Conservation (phyloP, 92 coral and sea anemone species). For the Epizoanthus ramosus region DNA sequence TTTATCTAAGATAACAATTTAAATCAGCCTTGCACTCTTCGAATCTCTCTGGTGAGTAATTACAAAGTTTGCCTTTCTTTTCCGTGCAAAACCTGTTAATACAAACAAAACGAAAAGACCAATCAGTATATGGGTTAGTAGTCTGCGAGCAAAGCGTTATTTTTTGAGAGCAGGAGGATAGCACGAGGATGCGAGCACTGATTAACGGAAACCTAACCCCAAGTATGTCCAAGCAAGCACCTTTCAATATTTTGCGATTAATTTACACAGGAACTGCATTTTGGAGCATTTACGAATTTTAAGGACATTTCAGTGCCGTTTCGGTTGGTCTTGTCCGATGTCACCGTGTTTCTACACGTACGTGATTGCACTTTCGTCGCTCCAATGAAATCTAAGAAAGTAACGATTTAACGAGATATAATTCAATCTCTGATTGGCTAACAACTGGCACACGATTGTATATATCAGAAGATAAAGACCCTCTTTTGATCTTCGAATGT, state of each 20-base stretch:
- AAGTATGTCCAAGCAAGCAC: neutral
- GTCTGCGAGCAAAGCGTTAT: neutral
- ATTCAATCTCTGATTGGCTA: too few species aligned
- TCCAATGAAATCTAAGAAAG: too few species aligned
- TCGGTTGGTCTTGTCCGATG: slow-evolving; percentile 1
- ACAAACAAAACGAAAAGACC: slow-evolving; percentile 20
- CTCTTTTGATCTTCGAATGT: too few species aligned
- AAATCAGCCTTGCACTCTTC: slow-evolving; percentile 25
- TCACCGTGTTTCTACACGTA: slow-evolving; percentile 12
- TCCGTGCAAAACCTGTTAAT: slow-evolving; percentile 16
- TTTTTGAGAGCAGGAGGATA: too few species aligned
- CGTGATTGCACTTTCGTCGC: too few species aligned
- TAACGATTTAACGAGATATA: too few species aligned
- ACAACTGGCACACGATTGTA: too few species aligned
- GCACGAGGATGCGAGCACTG: neutral
- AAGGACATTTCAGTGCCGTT: slow-evolving; percentile 15
- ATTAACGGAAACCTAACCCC: neutral
- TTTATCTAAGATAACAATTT: slow-evolving; percentile 15
- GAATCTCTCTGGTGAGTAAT: neutral
- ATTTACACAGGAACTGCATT: neutral
- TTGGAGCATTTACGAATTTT: slow-evolving; percentile 18
- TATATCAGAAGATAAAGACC: too few species aligned
- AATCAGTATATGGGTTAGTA: slow-evolving; percentile 14
- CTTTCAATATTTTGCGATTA: too few species aligned
- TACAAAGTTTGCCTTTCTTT: slow-evolving; percentile 25